These are phyloP conservation scores for Tachysurus vachellii DNA, from an alignment of 2,113 vertebrate genomes.

Conservation along the genomic window DNA sequence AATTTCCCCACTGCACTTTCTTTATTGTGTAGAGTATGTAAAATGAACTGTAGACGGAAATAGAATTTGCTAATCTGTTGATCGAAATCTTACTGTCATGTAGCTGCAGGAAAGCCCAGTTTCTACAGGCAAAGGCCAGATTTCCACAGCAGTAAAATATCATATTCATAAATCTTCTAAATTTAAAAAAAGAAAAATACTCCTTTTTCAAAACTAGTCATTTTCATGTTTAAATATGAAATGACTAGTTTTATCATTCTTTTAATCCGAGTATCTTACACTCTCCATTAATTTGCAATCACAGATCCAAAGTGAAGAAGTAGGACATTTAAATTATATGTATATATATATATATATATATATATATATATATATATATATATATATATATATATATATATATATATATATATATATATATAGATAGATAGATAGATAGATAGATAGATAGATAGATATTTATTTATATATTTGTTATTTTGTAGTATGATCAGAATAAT, in stretches of 20 bases:
- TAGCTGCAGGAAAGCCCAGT: background rate
- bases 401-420: no score
- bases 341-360: no score
- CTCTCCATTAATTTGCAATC: background rate
- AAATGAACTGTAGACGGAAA: constrained; percentile 31
- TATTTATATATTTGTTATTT: background rate
- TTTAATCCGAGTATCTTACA: background rate
- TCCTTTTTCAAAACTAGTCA: background rate
- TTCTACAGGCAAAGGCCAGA: background rate
- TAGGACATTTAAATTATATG: background rate
- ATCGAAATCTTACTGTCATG: background rate
- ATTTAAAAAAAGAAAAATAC: background rate
- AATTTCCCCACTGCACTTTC: background rate
- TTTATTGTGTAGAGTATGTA: constrained; percentile 12
- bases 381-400: no score
- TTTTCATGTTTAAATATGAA: background rate
- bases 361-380: no score
- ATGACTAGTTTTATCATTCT: background rate
- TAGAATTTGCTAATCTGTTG: constrained; percentile 40
- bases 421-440: no score
- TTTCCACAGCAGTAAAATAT: background rate
- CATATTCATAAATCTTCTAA: background rate
- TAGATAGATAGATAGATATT: no score
- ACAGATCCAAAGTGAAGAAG: background rate
- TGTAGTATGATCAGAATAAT: background rate